A percentile compares a stretch with the other conserved stretches of the same genome.
Evolutionary conservation across 2,113 vertebrate species (phyloP).

Genomic region (Emydocephalus ijimae): DNA sequence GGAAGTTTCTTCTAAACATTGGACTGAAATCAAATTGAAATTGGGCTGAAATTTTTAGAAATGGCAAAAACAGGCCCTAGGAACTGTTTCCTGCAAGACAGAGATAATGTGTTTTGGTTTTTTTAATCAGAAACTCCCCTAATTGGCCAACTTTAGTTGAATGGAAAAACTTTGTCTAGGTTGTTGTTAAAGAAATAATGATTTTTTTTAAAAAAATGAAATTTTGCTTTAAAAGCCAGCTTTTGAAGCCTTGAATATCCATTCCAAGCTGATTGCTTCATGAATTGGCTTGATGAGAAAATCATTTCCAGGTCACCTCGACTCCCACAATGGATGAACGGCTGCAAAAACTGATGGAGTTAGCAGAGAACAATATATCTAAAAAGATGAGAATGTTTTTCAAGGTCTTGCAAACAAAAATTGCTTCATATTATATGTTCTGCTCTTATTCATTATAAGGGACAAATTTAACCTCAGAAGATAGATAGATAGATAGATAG

Average conservation of each 20-base stretch:
- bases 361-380: no score
- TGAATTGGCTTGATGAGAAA: not conserved
- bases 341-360: no score
- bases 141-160: not conserved
- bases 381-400: no score
- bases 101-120: not conserved
- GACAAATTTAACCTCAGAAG: not conserved
- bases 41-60: not conserved
- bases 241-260: not conserved
- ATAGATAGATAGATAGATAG: no score
- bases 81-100: not conserved
- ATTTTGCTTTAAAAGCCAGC: not conserved
- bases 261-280: not conserved
- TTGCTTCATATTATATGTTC: not conserved
- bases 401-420: no score
- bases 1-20: not conserved
- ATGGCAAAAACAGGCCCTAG: not conserved
- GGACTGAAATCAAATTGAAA: not conserved
- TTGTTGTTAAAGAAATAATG: not conserved
- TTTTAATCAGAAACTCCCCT: not conserved
- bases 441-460: not conserved
- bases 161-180: not conserved
- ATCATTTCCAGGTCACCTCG: not conserved
- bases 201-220: not conserved
- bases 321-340: no score